Percentiles rank a stretch among this genome's conserved stretches.
These are phyloP conservation scores for Blomia tropicalis DNA, from an alignment of 2,888 invertebrate species.

Conservation along the genomic window DNA sequence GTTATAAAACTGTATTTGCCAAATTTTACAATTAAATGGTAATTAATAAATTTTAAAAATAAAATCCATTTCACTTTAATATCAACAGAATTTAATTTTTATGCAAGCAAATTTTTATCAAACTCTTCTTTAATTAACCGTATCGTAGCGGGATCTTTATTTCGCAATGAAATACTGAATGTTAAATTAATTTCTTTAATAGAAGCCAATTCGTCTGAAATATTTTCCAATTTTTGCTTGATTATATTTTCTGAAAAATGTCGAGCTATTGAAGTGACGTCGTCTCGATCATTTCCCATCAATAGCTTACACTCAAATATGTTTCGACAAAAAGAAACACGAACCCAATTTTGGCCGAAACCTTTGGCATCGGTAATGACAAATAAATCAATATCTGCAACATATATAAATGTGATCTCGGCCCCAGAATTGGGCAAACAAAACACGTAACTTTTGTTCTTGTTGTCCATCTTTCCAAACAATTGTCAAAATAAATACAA, in stretches of 20 bases:
- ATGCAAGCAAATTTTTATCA: background rate
- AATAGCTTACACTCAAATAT: background rate
- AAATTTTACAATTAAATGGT: too few relatives aligned
- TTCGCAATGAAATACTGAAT: constrained; percentile 11
- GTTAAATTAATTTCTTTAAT: background rate
- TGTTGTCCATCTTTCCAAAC: too few relatives aligned
- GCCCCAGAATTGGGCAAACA: background rate
- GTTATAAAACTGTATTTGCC: too few relatives aligned
- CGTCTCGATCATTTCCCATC: background rate
- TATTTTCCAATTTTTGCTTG: background rate
- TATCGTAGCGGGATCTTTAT: background rate
- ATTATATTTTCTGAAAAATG: background rate
- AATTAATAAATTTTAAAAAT: background rate
- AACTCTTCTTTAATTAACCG: constrained; percentile 2
- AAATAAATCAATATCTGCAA: background rate
- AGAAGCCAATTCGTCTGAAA: background rate
- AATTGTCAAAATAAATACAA: too few relatives aligned
- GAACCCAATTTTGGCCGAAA: constrained; percentile 8
- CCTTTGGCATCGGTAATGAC: constrained; percentile 16
- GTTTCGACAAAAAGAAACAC: constrained; percentile 1
- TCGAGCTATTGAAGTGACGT: constrained; percentile 11
- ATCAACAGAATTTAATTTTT: background rate
- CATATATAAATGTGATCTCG: background rate
- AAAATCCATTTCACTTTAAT: background rate
- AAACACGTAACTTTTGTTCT: constrained; percentile 1